A percentile compares a stretch with the other conserved stretches of the same genome.
These are phyloP conservation scores for Procavia capensis DNA, from an alignment of 2,113 vertebrate genomes.

Conservation along the genomic window DNA sequence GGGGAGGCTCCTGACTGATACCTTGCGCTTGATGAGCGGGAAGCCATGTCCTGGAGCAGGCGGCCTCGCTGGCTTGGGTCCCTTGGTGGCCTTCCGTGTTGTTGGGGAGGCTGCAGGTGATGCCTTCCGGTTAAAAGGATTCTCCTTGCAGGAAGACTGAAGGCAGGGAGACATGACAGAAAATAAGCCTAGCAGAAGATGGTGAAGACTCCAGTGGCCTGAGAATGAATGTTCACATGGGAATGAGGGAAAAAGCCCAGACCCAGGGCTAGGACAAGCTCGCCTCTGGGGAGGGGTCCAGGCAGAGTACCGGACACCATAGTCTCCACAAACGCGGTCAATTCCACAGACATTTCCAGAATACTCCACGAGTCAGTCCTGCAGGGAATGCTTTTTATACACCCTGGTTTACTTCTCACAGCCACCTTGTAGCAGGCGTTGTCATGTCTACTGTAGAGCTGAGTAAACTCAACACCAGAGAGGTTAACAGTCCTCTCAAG, in stretches of 20 bases:
- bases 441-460: neutral
- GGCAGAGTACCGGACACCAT: neutral
- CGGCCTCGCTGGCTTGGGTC: conserved; percentile 88
- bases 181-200: neutral
- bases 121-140: conserved; percentile 95
- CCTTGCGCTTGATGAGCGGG: conserved; percentile 97
- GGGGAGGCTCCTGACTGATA: conserved; percentile 69
- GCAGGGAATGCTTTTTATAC: fast-evolving
- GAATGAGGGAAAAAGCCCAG: neutral
- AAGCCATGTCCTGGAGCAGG: conserved; percentile 93
- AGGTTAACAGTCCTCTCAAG: neutral
- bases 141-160: conserved; percentile 93
- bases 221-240: neutral
- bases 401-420: neutral
- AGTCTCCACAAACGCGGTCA: neutral
- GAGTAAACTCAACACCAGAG: neutral
- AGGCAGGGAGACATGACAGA: neutral
- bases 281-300: fast-evolving
- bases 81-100: conserved; percentile 88
- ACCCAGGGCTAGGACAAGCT: neutral
- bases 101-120: conserved; percentile 86
- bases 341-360: neutral
- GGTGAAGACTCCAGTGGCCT: neutral
- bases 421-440: neutral
- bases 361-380: fast-evolving